These are phyloP conservation scores for Solea solea DNA, from an alignment of 2,113 vertebrate genomes.

Conservation along the genomic window DNA sequence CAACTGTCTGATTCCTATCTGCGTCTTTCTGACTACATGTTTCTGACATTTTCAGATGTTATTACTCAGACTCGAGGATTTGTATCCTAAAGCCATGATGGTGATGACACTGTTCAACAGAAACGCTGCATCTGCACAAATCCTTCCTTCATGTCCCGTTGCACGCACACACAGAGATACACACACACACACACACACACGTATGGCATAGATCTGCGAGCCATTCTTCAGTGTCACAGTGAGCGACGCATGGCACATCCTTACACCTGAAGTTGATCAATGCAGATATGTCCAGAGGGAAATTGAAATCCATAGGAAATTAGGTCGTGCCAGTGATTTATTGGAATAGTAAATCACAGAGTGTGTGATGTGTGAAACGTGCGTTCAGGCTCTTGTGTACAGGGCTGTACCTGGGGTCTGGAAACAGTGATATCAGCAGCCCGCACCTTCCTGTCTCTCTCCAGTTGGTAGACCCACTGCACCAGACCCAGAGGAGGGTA, in stretches of 20 bases:
- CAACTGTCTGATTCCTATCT: conserved; percentile 60
- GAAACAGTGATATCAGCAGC: conserved; percentile 55
- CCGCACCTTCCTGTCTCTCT: conserved; percentile 59
- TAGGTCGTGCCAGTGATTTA: conserved; percentile 80
- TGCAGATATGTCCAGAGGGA: conserved; percentile 79
- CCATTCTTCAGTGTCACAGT: conserved; percentile 78
- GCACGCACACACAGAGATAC: conserved; percentile 17
- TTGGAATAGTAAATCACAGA: conserved; percentile 78
- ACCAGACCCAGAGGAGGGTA: conserved; percentile 54
- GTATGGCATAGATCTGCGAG: conserved; percentile 48
- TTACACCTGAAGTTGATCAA: conserved; percentile 80
- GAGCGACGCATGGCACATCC: conserved; percentile 76
- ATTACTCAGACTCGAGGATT: conserved; percentile 75
- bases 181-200: conserved; percentile 23
- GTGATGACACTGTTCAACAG: conserved; percentile 45
- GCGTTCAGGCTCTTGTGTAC: conserved; percentile 42
- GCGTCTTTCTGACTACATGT: conserved; percentile 47
- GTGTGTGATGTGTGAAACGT: conserved; percentile 49
- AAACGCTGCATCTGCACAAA: conserved; percentile 74
- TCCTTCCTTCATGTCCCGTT: conserved; percentile 18
- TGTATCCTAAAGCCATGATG: conserved; percentile 64
- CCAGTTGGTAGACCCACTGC: conserved; percentile 64
- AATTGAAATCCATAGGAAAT: conserved; percentile 85
- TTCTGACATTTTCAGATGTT: conserved; percentile 78
- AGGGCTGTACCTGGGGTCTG: conserved; percentile 61